These are phyloP conservation scores for Pogonus chalceus DNA, from an alignment of 1,140 invertebrate species.

Conservation along the genomic window DNA sequence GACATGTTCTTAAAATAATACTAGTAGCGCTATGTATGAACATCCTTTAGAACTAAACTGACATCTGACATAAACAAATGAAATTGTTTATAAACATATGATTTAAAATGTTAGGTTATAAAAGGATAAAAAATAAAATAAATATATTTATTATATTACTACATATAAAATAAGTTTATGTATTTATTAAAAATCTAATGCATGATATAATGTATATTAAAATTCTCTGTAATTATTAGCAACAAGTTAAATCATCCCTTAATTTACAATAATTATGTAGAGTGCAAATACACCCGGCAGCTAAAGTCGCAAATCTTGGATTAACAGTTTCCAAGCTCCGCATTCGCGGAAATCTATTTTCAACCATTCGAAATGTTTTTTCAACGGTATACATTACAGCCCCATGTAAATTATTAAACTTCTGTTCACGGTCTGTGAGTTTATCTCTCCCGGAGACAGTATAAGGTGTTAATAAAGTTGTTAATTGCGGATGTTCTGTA, in stretches of 20 bases:
- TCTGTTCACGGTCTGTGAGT: constrained; percentile 13
- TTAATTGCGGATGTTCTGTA: constrained; percentile 17
- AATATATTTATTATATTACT: no score
- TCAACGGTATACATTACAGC: constrained; percentile 15
- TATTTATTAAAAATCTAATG: no score
- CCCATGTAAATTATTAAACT: constrained; percentile 17
- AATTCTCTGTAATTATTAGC: constrained; percentile 13
- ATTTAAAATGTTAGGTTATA: no score
- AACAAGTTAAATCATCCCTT: constrained; percentile 10
- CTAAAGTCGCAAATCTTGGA: constrained; percentile 11
- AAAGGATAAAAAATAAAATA: no score
- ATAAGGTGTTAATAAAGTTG: constrained; percentile 19
- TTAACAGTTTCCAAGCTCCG: constrained; percentile 12
- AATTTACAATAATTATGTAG: constrained; percentile 20
- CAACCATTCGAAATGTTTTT: constrained; percentile 14
- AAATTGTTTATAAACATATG: no score
- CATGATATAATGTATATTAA: no score
- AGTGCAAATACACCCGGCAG: constrained; percentile 14
- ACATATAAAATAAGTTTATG: no score
- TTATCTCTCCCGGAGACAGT: neutral
- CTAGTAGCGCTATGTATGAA: no score
- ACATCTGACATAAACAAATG: no score
- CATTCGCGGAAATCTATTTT: constrained; percentile 17
- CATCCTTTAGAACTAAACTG: no score
- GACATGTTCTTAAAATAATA: no score